phyloP scores from a whole-genome alignment of 1,140 invertebrate genomes.

The Heliconius melpomene region DNA sequence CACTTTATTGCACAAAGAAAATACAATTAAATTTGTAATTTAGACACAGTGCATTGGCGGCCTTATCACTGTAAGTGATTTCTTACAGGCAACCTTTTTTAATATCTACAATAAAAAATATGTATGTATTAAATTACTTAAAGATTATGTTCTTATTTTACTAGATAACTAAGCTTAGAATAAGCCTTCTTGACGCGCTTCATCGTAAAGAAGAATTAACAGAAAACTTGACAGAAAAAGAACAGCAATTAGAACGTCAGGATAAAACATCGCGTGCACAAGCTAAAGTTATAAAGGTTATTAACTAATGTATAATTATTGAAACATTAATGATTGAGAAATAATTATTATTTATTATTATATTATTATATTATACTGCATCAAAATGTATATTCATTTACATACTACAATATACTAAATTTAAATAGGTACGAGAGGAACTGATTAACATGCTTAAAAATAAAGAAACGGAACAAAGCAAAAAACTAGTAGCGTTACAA shows the following conservation, averaged over 20 bases:
- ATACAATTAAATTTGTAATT: no score
- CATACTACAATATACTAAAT: conserved; percentile 6
- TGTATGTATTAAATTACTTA: neutral
- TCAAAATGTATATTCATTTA: no score
- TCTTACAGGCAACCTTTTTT: no score
- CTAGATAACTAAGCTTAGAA: conserved; percentile 75
- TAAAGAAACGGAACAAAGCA: conserved; percentile 74
- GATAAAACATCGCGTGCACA: conserved; percentile 79
- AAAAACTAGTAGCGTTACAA: conserved; percentile 63
- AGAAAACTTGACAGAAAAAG: conserved; percentile 72
- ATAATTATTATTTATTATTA: no score
- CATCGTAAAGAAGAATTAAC: conserved; percentile 78
- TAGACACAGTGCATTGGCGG: no score
- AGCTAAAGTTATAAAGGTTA: conserved; percentile 79
- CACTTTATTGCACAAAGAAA: no score
- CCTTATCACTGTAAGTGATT: no score
- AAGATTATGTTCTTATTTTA: neutral
- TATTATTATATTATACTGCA: neutral
- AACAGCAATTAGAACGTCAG: conserved; percentile 80
- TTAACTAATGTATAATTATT: conserved; percentile 35
- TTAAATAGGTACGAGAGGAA: conserved; percentile 74
- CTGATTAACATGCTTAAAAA: conserved; percentile 78
- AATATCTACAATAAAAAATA: neutral
- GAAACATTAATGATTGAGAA: neutral
- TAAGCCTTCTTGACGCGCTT: conserved; percentile 66